Percentiles rank a stretch among this genome's conserved stretches.
phyloP scores from a whole-genome alignment of 2,888 invertebrate species.

The Leptinotarsa juncta region DNA sequence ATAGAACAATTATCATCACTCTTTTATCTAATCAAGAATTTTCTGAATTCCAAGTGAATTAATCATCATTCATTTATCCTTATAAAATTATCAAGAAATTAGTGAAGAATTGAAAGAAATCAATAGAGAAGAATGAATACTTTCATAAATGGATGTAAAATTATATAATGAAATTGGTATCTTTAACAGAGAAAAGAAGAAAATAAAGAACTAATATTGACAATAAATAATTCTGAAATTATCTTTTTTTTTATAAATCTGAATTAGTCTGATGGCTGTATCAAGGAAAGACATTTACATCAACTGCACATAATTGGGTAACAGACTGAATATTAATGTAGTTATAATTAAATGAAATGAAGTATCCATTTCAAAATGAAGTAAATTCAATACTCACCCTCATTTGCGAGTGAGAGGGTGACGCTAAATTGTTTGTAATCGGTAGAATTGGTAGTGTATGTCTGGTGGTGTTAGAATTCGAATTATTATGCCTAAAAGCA shows the following conservation, averaged over 20 bases:
- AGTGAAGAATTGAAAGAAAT: not conserved
- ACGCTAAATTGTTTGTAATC: constrained; percentile 29
- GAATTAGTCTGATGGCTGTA: no score
- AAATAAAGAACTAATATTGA: not conserved
- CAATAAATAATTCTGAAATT: not conserved
- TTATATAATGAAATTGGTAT: constrained; percentile 6
- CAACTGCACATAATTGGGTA: no score
- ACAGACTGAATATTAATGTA: not conserved
- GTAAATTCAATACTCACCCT: constrained; percentile 35
- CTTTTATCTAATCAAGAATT: constrained; percentile 9
- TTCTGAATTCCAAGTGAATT: not conserved
- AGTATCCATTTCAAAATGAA: not conserved
- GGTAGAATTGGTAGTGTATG: constrained; percentile 35
- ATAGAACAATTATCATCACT: not conserved
- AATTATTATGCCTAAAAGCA: constrained; percentile 47
- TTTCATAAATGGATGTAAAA: not conserved
- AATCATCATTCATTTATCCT: not conserved
- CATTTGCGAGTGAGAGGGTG: constrained; percentile 36
- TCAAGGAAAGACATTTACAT: no score
- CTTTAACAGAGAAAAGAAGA: not conserved
- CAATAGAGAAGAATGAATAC: no score
- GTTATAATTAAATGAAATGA: no score
- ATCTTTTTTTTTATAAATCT: not conserved
- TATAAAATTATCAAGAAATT: no score
- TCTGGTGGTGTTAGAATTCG: constrained; percentile 37